Base-by-base conservation (phyloP, 2,888 invertebrate genomes). In the Drosophila subquinaria region DNA sequence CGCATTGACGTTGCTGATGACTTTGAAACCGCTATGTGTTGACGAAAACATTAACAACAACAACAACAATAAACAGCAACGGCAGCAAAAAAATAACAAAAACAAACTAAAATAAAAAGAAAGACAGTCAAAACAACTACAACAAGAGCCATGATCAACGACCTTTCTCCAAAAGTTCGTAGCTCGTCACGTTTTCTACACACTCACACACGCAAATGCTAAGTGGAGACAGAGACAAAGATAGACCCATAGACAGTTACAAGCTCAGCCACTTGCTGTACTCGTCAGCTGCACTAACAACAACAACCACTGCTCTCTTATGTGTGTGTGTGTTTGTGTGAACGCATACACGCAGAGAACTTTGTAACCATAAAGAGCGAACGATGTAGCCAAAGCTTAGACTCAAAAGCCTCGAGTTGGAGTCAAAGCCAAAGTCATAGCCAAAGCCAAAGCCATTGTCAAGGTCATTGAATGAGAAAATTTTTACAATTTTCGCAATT, bases 101-200 rank as follows among this genome's bases (percentile, higher is more conserved):
- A 40, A 23, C 40, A 57, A 30, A 45, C 40, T 57, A 20, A 30
- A 56, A 17, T 23, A 30, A 53, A 40, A 42, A 38, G 38, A 27
- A 63, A 62, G 15, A 60, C 55, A 61, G 36, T 57, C 47, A 23
- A 52, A 56, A 36, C 69, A 62, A 43, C 48, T 48, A 70, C 62
- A 65, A 51, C 55, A 55, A 59, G 53, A 87, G 85, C 88, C 88
- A 88, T 86, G 89, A 89, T 86, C 85, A 86, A 89, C 85, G 85
- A 86, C 85, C 85, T 86, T 86, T 86, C 89, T 86, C 89, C 85
- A 79, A 89, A 82, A 88, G 88, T 88, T 88, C 74, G 79, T 70
- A 79, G 84, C 82, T 84, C 85, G 88, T 89, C 85, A 86, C 85
- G 85, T 89, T 86, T 88, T 86, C 89, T 89, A 89, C 76, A 84